Evolutionary conservation across 23 tunicate genomes (phyloP).

Genomic region (Halocynthia aurantium): DNA sequence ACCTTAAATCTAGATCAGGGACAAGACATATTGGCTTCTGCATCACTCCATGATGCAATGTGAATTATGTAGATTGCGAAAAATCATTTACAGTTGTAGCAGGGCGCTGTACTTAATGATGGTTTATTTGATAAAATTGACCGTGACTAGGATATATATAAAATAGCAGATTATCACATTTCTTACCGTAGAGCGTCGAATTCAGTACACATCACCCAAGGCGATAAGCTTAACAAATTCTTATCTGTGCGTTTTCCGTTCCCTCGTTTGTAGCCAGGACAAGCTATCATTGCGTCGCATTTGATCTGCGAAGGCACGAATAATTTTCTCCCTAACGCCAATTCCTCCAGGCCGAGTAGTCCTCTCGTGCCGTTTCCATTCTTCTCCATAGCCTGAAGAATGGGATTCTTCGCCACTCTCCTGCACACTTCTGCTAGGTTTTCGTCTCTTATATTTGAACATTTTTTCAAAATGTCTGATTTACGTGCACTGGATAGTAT

Average conservation of each 20-base stretch:
- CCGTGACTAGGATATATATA: too few relatives aligned
- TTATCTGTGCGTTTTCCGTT: neutral
- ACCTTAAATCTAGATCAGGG: too few relatives aligned
- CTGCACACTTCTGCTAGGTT: slow-evolving; percentile 8
- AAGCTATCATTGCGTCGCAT: neutral
- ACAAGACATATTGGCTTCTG: too few relatives aligned
- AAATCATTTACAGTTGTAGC: too few relatives aligned
- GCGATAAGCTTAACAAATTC: slow-evolving; percentile 13
- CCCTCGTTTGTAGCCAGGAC: slow-evolving; percentile 8
- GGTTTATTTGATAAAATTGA: too few relatives aligned
- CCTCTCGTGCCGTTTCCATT: neutral
- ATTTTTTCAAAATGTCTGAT: slow-evolving; percentile 5
- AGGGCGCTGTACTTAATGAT: too few relatives aligned
- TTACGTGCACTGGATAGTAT: neutral
- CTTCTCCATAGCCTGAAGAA: slow-evolving; percentile 1
- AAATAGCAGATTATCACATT: too few relatives aligned
- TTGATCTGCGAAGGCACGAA: neutral
- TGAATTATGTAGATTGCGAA: too few relatives aligned
- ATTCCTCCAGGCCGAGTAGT: neutral
- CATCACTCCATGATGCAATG: too few relatives aligned
- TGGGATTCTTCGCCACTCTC: slow-evolving; percentile 18
- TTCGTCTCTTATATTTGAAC: neutral
- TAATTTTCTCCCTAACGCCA: too few relatives aligned
- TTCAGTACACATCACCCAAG: neutral
- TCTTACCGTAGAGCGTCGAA: slow-evolving; percentile 6